phyloP scores from a whole-genome alignment of 2,797 vertebrate genomes.

The Anolis apletophallus region DNA sequence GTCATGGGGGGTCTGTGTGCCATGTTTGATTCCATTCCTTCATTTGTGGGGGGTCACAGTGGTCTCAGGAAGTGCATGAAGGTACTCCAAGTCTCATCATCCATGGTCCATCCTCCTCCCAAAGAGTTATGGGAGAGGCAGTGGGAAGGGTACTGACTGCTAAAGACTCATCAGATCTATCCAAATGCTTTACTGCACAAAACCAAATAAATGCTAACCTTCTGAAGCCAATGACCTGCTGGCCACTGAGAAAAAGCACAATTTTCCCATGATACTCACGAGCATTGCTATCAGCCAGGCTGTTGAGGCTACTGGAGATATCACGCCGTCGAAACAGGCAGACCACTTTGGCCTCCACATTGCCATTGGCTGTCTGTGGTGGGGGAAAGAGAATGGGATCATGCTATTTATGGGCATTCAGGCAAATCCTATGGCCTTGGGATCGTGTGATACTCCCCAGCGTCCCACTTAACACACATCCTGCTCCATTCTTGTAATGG shows the following conservation, averaged over 20 bases:
- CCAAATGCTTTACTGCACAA: not conserved
- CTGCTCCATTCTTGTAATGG: too few species aligned
- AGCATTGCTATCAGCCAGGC: constrained; percentile 93
- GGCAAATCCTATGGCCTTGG: too few species aligned
- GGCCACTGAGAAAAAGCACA: fast-evolving
- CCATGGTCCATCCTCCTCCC: too few species aligned
- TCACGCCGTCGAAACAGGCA: constrained; percentile 93
- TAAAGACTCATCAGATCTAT: not conserved
- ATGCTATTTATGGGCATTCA: not conserved
- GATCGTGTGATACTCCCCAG: too few species aligned
- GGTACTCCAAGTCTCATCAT: too few species aligned
- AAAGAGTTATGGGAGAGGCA: too few species aligned
- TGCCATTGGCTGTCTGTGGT: constrained; percentile 91
- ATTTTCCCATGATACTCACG: constrained; percentile 79
- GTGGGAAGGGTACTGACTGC: too few species aligned
- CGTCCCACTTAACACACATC: not conserved
- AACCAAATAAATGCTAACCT: not conserved
- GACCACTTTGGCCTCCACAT: constrained; percentile 95
- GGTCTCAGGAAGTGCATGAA: too few species aligned
- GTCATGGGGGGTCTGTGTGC: too few species aligned
- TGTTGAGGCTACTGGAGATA: constrained; percentile 95
- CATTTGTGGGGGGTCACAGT: too few species aligned
- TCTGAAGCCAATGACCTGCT: too few species aligned
- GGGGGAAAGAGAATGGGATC: not conserved
- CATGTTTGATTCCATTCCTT: too few species aligned